These are phyloP conservation scores for Pristionchus arcanus DNA, from an alignment of 2,888 invertebrate species.

Conservation along the genomic window DNA sequence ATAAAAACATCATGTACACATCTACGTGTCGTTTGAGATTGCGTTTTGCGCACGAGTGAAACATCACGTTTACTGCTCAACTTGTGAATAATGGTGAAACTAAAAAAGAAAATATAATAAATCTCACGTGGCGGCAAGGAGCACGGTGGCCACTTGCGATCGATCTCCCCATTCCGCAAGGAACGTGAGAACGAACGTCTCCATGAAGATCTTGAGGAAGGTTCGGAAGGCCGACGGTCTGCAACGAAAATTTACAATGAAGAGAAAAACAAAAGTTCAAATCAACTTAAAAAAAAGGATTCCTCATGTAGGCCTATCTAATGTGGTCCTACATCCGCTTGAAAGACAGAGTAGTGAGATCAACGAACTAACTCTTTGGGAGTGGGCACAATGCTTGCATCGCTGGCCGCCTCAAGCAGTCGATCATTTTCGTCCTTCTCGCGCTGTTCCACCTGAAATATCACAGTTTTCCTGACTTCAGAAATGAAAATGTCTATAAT, in stretches of 20 bases:
- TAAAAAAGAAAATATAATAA: background rate
- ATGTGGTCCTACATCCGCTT: too few species aligned
- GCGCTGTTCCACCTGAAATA: background rate
- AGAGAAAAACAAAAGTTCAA: too few species aligned
- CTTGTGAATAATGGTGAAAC: too few species aligned
- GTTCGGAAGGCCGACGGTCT: background rate
- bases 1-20: too few species aligned
- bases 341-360: too few species aligned
- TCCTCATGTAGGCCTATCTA: too few species aligned
- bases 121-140: background rate
- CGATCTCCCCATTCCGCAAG: constrained; percentile 39
- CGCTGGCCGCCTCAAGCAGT: background rate
- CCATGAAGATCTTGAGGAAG: background rate
- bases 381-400: background rate
- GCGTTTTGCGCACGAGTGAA: too few species aligned
- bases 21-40: too few species aligned
- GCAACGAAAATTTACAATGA: too few species aligned
- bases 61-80: too few species aligned
- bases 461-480: background rate
- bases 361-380: background rate
- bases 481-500: background rate
- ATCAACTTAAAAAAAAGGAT: too few species aligned
- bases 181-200: constrained; percentile 30
- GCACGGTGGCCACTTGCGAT: constrained; percentile 23
- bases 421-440: constrained; percentile 17